Conservation (phyloP, 2,888 invertebrate genomes). For the Electrophaes corylata region DNA sequence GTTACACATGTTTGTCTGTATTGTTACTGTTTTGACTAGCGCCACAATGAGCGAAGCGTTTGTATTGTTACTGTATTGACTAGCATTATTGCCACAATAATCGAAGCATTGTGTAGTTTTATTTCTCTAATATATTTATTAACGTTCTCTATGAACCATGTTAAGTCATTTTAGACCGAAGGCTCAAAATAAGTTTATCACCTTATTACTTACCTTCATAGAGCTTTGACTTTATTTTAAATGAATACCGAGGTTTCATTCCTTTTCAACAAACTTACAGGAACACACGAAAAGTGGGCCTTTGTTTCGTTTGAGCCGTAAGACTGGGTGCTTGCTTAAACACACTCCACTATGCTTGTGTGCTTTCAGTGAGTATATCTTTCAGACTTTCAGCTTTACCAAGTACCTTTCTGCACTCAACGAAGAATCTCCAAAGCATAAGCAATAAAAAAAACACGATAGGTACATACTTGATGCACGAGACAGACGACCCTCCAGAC, state of each 20-base stretch:
- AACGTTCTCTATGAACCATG: too few species aligned
- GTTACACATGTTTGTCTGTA: too few species aligned
- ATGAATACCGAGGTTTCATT: background rate
- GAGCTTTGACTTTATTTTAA: background rate
- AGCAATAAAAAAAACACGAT: slow-evolving; percentile 71
- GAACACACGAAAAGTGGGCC: background rate
- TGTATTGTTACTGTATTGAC: too few species aligned
- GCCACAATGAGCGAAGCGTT: too few species aligned
- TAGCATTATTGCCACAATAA: too few species aligned
- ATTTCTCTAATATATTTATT: too few species aligned
- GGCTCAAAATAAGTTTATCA: too few species aligned
- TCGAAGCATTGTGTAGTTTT: too few species aligned
- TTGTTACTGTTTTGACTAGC: too few species aligned
- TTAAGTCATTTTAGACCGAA: too few species aligned
- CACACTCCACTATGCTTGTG: background rate
- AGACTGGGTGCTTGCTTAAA: slow-evolving; percentile 7
- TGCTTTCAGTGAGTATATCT: slow-evolving; percentile 12
- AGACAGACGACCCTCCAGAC: slow-evolving; percentile 76
- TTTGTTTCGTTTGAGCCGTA: slow-evolving; percentile 10
- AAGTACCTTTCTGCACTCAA: slow-evolving; percentile 10
- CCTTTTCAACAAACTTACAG: slow-evolving; percentile 1
- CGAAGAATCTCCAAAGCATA: slow-evolving; percentile 52
- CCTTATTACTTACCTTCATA: background rate
- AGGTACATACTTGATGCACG: slow-evolving; percentile 61
- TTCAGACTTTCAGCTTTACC: slow-evolving; percentile 7